Evolutionary conservation across 2,888 invertebrate species (phyloP).

Genomic region (Noctuana brunneofusca): DNA sequence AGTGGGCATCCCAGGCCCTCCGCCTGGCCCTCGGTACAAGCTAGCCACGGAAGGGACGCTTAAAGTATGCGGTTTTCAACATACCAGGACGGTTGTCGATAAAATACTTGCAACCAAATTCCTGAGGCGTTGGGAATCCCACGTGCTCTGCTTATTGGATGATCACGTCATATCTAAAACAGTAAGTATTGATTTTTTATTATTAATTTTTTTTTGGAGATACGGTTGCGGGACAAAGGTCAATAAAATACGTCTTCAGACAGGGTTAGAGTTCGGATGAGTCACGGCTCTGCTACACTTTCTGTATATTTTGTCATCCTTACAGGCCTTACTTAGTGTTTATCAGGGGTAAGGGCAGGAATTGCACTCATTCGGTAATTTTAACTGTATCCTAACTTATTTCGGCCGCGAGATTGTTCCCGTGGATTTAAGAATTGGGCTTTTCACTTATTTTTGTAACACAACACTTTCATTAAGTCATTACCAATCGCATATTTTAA

Average conservation of each 20-base stretch:
- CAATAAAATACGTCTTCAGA: no score
- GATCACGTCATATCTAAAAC: slow-evolving; percentile 88
- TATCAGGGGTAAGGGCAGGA: no score
- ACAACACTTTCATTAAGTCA: slow-evolving; percentile 38
- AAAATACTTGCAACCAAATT: slow-evolving; percentile 91
- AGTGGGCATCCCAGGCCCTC: slow-evolving; percentile 63
- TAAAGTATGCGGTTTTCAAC: slow-evolving; percentile 89
- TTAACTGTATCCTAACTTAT: no score
- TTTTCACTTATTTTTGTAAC: neutral
- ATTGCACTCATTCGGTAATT: no score
- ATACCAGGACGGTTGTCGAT: slow-evolving; percentile 89
- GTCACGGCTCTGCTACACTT: no score
- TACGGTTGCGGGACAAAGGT: no score
- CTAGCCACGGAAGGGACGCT: slow-evolving; percentile 88
- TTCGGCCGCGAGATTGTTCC: no score
- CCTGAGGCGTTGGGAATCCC: slow-evolving; percentile 90
- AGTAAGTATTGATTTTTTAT: slow-evolving; percentile 75
- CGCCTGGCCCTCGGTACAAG: slow-evolving; percentile 85
- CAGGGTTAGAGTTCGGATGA: no score
- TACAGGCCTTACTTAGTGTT: no score
- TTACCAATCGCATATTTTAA: slow-evolving; percentile 52
- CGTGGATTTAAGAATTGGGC: no score
- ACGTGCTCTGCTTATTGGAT: slow-evolving; percentile 86
- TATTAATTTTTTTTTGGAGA: no score
- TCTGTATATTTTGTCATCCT: no score